These are phyloP conservation scores for Saccostrea cuccullata DNA, from an alignment of 1,140 invertebrate genomes.

Conservation along the genomic window DNA sequence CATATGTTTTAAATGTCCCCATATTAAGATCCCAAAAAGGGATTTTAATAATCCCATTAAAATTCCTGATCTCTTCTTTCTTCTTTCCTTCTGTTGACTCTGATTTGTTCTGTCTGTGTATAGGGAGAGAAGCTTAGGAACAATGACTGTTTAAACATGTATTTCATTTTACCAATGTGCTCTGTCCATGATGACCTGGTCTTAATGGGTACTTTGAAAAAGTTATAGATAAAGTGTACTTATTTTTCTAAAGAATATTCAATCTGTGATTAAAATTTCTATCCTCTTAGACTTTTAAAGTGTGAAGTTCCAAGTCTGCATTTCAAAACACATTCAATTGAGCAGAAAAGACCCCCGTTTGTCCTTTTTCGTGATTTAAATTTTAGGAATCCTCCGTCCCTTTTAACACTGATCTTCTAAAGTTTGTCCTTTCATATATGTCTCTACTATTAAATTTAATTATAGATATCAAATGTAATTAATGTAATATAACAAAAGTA, in stretches of 20 bases:
- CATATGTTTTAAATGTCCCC: conserved; percentile 11
- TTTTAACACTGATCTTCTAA: background rate
- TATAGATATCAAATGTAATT: no score
- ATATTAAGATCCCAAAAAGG: conserved; percentile 2
- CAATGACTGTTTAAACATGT: conserved; percentile 25
- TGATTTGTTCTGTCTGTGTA: conserved; percentile 26
- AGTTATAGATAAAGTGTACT: conserved; percentile 34
- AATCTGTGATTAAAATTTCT: conserved; percentile 29
- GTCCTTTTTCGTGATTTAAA: conserved; percentile 16
- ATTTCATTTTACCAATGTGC: conserved; percentile 4
- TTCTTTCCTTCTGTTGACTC: conserved; percentile 5
- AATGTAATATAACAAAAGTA: no score
- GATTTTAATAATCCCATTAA: conserved; percentile 34
- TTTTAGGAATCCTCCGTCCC: background rate
- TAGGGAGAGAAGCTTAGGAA: background rate
- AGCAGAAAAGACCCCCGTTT: background rate
- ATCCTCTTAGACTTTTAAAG: conserved; percentile 22
- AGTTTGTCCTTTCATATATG: background rate
- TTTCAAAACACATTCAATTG: conserved; percentile 36
- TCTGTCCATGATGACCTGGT: background rate
- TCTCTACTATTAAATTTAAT: no score
- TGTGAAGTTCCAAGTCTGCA: background rate
- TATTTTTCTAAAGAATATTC: conserved; percentile 26
- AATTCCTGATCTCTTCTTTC: conserved; percentile 29
- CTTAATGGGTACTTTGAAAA: conserved; percentile 1